Evolutionary conservation across 2,113 vertebrate species (phyloP), one percentile per base, ranked within the genome.

Genomic region (Falcunculus frontatus): DNA sequence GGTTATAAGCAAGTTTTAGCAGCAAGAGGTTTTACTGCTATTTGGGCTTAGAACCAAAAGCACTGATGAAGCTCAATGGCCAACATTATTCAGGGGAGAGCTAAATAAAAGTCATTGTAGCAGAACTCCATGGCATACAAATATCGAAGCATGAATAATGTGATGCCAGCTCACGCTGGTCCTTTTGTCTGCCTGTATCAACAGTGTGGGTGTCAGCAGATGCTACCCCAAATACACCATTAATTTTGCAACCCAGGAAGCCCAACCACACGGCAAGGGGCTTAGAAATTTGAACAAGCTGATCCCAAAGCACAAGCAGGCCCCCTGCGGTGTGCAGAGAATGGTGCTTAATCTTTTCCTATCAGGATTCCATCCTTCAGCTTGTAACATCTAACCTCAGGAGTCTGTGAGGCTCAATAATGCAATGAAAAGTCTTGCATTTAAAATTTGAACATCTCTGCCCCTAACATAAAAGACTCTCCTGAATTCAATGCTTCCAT

Each of bases 1-100:
- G 37, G 49, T 89, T 88, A 44, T 78, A 95, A 89, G n/a, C 56
- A 60, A 82, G 73, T 92, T 95, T 93, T 55, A 94, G 37, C 62
- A 87, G 75, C 82, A 94, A n/a, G 69, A 67, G 67, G 63, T 44
- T 91, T 95, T 78, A 37, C 49, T 52, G 65, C 37, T 85, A 8
- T 85, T 93, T 1, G 1, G 49, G 41, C 57, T 85, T 44, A 29
- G 72, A 85, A 87, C 44, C 62, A 84, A 85, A 89, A 85, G 29
- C 62, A 35, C 70, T 29, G 41, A 69, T 3, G 20, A 85, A 73
- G 57, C 29, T 84, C 81, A 79, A 20, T n/a, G 49, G 60, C 30
- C 77, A 67, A 9, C 20, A 32, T 89, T 60, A 79, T 82, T 89
- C 76, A 89, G 47, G 21, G 41, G 39, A 89, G n/a, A 9, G 41